phyloP scores from a whole-genome alignment of 2,888 invertebrate species.

The Epiblema foenella region DNA sequence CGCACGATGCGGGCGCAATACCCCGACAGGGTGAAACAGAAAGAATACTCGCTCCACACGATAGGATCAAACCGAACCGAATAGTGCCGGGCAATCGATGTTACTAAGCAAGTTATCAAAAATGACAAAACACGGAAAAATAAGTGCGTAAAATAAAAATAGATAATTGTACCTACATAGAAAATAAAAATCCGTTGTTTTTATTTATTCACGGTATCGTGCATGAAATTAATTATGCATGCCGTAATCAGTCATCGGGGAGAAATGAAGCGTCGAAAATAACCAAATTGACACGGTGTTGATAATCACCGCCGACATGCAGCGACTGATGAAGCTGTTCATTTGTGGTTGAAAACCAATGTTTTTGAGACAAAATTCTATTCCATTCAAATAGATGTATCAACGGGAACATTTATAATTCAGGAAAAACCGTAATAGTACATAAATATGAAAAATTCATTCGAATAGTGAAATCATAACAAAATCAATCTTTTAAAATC shows the following conservation, averaged over 20 bases:
- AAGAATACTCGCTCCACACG: no score
- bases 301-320: constrained; percentile 14
- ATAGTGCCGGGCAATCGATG: no score
- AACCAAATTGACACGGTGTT: constrained; percentile 28
- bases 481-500: no score
- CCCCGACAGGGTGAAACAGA: no score
- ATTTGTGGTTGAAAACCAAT: constrained; percentile 11
- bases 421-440: constrained; percentile 47
- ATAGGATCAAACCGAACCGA: no score
- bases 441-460: no score
- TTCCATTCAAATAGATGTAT: neutral
- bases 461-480: no score
- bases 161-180: neutral
- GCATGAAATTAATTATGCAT: constrained; percentile 58
- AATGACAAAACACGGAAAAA: no score
- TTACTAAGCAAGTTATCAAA: no score
- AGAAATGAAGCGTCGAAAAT: constrained; percentile 28
- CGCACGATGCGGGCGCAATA: no score
- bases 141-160: no score
- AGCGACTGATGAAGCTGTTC: constrained; percentile 17
- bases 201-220: constrained; percentile 24
- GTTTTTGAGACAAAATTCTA: neutral
- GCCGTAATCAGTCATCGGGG: constrained; percentile 49
- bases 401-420: neutral
- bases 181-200: constrained; percentile 2